Evolutionary conservation across 1,140 invertebrate species (phyloP).

Genomic region (Elysia chlorotica): DNA sequence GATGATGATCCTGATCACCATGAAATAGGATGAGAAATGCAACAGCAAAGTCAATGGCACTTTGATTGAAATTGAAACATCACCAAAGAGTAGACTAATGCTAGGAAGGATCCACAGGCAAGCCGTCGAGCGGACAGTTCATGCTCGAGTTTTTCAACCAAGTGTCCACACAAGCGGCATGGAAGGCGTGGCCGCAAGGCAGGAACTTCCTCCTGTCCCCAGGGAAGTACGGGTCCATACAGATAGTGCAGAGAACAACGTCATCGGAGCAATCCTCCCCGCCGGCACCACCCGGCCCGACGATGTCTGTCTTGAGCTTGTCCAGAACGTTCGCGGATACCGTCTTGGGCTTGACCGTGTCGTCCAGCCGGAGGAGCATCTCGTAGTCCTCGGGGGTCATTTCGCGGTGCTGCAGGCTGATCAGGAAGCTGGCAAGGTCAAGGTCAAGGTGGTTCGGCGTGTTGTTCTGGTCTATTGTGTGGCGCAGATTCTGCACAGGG

Average conservation of each 20-base stretch:
- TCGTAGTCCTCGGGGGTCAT: conserved; percentile 56
- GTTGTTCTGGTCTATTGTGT: conserved; percentile 40
- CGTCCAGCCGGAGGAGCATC: conserved; percentile 47
- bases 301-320: conserved; percentile 40
- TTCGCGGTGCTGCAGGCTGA: conserved; percentile 48
- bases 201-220: conserved; percentile 50
- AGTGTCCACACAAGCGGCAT: conserved; percentile 47
- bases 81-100: too few species aligned
- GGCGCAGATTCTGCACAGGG: conserved; percentile 38
- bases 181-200: conserved; percentile 53
- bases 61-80: too few species aligned
- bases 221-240: conserved; percentile 46
- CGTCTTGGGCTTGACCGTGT: conserved; percentile 51
- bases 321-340: conserved; percentile 30
- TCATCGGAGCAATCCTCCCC: background rate
- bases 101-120: conserved; percentile 37
- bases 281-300: conserved; percentile 29
- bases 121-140: conserved; percentile 54
- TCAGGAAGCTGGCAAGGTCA: conserved; percentile 37
- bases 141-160: conserved; percentile 52
- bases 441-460: conserved; percentile 28
- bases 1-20: too few species aligned
- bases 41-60: too few species aligned
- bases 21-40: too few species aligned
- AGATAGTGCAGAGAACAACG: conserved; percentile 39